Evolutionary conservation across 1,140 invertebrate species (phyloP).

Genomic region (Drosophila lini): DNA sequence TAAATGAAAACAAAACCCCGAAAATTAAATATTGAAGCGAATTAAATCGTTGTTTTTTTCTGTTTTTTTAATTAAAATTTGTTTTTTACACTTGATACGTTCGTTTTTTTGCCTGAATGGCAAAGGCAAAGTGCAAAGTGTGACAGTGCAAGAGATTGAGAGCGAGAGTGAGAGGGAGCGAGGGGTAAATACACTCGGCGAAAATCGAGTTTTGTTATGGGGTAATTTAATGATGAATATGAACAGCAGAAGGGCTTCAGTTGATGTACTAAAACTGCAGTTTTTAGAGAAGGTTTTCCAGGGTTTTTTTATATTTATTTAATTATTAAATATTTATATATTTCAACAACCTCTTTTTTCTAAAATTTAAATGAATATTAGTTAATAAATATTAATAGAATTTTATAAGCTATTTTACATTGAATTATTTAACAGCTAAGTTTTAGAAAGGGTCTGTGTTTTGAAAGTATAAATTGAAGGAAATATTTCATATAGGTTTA

Average conservation of each 20-base stretch:
- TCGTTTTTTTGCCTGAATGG: conserved; percentile 44
- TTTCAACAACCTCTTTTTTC: neutral
- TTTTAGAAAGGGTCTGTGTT: too few species aligned
- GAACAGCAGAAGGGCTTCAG: neutral
- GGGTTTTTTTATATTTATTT: neutral
- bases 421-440: neutral
- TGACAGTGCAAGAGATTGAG: conserved; percentile 40
- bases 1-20: conserved; percentile 20
- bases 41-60: neutral
- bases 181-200: conserved; percentile 12
- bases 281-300: neutral
- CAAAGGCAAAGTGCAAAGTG: conserved; percentile 62
- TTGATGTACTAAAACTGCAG: neutral
- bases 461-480: neutral
- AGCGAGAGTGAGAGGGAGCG: conserved; percentile 7
- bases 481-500: neutral
- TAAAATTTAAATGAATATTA: neutral
- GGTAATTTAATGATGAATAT: too few species aligned
- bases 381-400: neutral
- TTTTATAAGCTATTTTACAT: neutral
- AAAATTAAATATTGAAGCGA: conserved; percentile 17
- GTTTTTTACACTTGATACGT: conserved; percentile 27
- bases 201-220: neutral
- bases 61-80: neutral
- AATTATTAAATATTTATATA: neutral